phyloP scores from a whole-genome alignment of 2,888 invertebrate species.

The Punctoribates punctum region DNA sequence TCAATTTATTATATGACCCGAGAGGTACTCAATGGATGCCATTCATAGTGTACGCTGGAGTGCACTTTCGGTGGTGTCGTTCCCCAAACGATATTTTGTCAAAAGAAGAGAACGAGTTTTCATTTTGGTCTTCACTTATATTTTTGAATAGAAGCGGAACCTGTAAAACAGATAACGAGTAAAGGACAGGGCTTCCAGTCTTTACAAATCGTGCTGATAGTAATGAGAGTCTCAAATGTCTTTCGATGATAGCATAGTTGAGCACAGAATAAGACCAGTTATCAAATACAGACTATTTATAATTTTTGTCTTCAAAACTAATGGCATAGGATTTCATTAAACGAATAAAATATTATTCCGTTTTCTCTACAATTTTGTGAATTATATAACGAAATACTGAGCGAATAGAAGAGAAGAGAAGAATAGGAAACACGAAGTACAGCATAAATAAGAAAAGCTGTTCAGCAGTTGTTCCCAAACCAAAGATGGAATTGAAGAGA shows the following conservation, averaged over 20 bases:
- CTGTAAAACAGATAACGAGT: constrained; percentile 3
- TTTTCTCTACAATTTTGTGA: no score
- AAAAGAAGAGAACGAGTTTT: not conserved
- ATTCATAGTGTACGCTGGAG: constrained; percentile 28
- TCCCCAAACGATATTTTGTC: not conserved
- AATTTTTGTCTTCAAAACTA: no score
- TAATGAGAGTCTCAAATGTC: constrained; percentile 19
- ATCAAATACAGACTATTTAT: no score
- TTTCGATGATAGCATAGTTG: not conserved
- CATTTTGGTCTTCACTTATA: not conserved
- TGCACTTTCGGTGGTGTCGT: constrained; percentile 32
- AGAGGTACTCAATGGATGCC: constrained; percentile 25
- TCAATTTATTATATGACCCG: constrained; percentile 31
- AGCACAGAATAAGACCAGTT: not conserved
- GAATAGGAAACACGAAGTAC: no score
- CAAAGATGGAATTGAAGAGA: not conserved
- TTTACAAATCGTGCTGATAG: not conserved
- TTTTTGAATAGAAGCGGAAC: constrained; percentile 5
- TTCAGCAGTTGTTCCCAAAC: no score
- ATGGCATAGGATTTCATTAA: no score
- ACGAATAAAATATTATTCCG: no score
- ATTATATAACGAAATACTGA: no score
- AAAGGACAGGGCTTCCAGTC: not conserved
- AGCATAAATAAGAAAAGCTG: no score
- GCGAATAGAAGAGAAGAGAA: no score